Base-by-base conservation (phyloP, 2,113 vertebrate genomes). In the Astur gentilis region DNA sequence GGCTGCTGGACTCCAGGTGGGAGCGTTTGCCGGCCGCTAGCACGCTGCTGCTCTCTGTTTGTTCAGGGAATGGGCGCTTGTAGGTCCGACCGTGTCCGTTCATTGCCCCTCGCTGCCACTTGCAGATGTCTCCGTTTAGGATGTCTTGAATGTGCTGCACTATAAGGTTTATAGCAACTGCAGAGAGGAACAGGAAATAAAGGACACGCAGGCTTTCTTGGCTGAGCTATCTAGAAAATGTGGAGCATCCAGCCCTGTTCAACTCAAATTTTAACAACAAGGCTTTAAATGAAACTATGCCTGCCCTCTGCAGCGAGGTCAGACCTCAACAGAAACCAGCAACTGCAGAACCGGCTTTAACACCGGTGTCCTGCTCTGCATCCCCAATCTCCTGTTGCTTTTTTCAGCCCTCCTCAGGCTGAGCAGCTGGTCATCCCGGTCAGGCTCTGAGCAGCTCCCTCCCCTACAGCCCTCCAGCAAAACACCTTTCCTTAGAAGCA, bases 121-220 rank as follows among this genome's bases (percentile, higher is more conserved):
- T 99, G 97, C 99, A 99, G 97, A 99, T 98, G 96, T 99, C 99
- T 0, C 99, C 99, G 0, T 98, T 99, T 5, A 99, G 98, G 79
- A 99, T 99, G 97, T 99, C 99, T 71, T 99, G 99, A 62, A 99
- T 99, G 98, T 99, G 99, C 97, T 99, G 99, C 70, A 99, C 99
- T 1, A 99, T 99, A 72, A 99, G 98, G 98, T 99, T 99, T 94
- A 99, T 99, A 57, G 99, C 99, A 64, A 99, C 99, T 99, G 97
- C 12, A 4, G 60, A 50, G 54, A 65, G 73, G 11, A 92, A 81
- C 0, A 5, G 72, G 32, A 42, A 70, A 50, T 2, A 42, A 0
- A 36, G 36, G 29, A 44, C 32, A 8, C 1, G 8, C 26, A 10
- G 32, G 9, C 19, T 31, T 76, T 27, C 65, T 60, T 14, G 21